phyloP scores from a whole-genome alignment of 2,113 vertebrate genomes.

The Cardinalis cardinalis region DNA sequence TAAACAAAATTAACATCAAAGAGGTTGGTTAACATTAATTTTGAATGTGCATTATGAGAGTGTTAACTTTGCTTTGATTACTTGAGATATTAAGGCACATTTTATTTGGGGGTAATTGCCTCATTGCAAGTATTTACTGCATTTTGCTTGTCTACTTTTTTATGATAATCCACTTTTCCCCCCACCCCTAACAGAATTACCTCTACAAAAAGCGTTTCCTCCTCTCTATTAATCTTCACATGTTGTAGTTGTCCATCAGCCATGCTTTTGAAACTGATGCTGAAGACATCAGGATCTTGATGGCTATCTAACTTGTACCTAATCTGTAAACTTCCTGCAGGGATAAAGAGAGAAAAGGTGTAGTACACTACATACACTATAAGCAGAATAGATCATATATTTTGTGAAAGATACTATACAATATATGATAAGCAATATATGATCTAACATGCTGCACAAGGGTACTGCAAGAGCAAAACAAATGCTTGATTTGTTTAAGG shows the following conservation, averaged over 20 bases:
- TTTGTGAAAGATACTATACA: background rate
- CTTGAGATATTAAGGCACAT: background rate
- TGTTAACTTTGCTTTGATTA: background rate
- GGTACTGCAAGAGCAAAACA: background rate
- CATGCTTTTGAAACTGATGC: conserved; percentile 70
- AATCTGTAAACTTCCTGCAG: conserved; percentile 81
- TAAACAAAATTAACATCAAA: background rate
- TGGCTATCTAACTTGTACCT: conserved; percentile 77
- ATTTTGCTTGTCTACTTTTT: background rate
- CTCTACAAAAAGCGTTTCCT: conserved; percentile 72
- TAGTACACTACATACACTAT: background rate
- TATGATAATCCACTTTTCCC: background rate
- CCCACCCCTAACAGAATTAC: conserved; percentile 37
- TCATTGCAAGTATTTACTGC: background rate
- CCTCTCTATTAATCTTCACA: conserved; percentile 75
- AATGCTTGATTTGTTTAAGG: background rate
- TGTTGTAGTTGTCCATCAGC: conserved; percentile 79
- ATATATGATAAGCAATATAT: background rate
- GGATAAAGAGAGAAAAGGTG: background rate
- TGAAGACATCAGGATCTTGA: conserved; percentile 74
- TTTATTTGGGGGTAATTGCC: background rate
- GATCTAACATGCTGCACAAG: background rate
- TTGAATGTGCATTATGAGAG: background rate
- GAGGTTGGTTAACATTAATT: background rate
- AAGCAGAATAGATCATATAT: background rate